Evolutionary conservation across 2,797 vertebrate species (phyloP).

Genomic region (Sparidentex hasta): DNA sequence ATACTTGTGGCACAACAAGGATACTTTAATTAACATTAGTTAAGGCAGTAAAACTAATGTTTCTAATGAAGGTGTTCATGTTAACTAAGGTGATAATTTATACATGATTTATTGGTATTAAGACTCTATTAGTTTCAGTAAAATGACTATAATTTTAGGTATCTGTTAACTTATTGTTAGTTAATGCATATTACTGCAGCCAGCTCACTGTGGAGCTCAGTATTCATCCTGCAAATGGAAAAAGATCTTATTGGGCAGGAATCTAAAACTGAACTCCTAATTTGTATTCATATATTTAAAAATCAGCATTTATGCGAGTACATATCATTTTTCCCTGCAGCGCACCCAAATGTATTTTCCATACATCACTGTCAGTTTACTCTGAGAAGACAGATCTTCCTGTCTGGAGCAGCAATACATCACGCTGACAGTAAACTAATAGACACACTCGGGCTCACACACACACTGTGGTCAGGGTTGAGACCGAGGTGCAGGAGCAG

Average conservation of each 20-base stretch:
- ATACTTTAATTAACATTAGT: too few relatives aligned
- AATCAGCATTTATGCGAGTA: not conserved
- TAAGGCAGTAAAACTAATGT: too few relatives aligned
- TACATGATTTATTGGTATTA: too few relatives aligned
- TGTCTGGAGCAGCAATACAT: constrained; percentile 26
- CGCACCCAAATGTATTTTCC: not conserved
- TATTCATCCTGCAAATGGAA: not conserved
- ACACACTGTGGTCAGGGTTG: constrained; percentile 25
- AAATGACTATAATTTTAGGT: too few relatives aligned
- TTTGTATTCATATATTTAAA: not conserved
- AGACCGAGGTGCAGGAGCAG: constrained; percentile 14
- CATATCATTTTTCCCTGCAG: not conserved
- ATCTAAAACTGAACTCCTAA: not conserved
- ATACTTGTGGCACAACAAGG: not conserved
- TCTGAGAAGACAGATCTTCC: constrained; percentile 3
- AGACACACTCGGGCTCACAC: not conserved
- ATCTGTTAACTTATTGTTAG: too few relatives aligned
- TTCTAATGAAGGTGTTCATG: too few relatives aligned
- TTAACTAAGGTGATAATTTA: too few relatives aligned
- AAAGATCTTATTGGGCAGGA: too few relatives aligned
- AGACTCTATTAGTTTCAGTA: too few relatives aligned
- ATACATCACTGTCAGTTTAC: constrained; percentile 7
- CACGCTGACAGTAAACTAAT: not conserved
- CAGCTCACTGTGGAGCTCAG: not conserved
- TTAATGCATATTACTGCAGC: too few relatives aligned